Evolutionary conservation across 2,888 invertebrate species (phyloP), one percentile per base, ranked within the genome.

Genomic region (Cephus pygmeus): DNA sequence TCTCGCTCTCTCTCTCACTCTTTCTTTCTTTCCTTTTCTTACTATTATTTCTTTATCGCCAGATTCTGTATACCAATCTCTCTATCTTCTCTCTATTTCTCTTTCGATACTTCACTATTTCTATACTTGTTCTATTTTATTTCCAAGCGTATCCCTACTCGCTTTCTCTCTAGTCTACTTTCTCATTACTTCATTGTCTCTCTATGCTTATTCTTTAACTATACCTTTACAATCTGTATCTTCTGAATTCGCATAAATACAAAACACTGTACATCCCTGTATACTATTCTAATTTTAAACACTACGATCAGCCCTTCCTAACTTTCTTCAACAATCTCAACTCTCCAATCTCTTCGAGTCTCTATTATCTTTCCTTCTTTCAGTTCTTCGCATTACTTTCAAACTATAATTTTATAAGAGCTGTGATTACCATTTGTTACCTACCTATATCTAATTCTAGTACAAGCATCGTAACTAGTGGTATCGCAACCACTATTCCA

Each of bases 351-450:
- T 34, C 36, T 36, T 34, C 74, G 33, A 30, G 12, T 34, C 75
- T 81, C 69, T 77, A 69, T 74, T 31, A 34, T 69, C 75, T 77
- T 71, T 77, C 40, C 68, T 79, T 76, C 30, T 71, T 74, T 34
- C n/a, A 35, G 23, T 74, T 74, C 74, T 56, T 56, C 56, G 56
- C 23, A 56, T 56, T 34, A 34, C 34, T 34, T n/a, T 36, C 30
- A 34, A 76, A 12, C 68, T 76, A 23, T 77, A 31, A 34, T 36
- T n/a, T 40, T 56, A 34, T 77, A 75, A 12, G 30, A 30, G 69
- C 68, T 56, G 74, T 74, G 74, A 74, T 74, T 74, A 74, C 74
- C 23, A 56, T 74, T 74, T 6, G 34, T 35, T 74, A 74, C 36
- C 36, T 36, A 35, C n/a, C 34, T 35, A 35, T 30, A 35, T 15